Base-by-base conservation (phyloP, 2,113 vertebrate genomes). In the Nestor notabilis region DNA sequence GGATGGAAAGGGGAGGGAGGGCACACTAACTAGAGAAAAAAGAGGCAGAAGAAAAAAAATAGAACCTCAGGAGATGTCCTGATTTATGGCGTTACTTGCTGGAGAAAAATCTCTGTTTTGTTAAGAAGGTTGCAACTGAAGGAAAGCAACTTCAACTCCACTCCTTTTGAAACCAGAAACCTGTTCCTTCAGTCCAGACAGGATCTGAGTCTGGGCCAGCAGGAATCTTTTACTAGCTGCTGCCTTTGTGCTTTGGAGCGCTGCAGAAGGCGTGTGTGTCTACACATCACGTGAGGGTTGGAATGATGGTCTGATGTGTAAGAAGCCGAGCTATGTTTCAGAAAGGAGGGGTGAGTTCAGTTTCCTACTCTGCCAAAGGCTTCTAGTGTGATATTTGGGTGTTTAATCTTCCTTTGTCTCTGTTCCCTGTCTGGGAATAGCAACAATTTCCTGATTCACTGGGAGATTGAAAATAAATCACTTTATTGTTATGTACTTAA, bases 151-250 rank as follows among this genome's bases (percentile, higher is more conserved):
- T 86, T 89, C 70, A 92, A 0, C 58, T 82, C 72, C 56, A 49
- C 63, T 86, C 83, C 52, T 97, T 97, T 96, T 97, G 97, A 98
- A 98, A 97, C 90, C 84, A 97, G 95, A 98, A 97, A 93, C 96
- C 92, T 92, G 75, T 92, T 91, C 94, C 86, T 55, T 96, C 69
- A 68, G 77, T 70, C 87, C 91, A 88, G 93, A 81, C 31, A 55
- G 95, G 95, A 82, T 89, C 90, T 87, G 96, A 96, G 92, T 16
- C 87, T 11, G 87, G 95, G 97, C 97, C 92, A 92, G 92, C 93
- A 93, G 92, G 94, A 96, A 89, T 75, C 96, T 92, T 90, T 94
- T 81, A 70, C 92, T 95, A 55, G 86, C 94, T 92, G 90, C 95
- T 94, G 97, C 83, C 88, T 90, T 71, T 58, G 80, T 94, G 93